phyloP scores from a whole-genome alignment of 2,113 vertebrate genomes.

The Caranx ignobilis region DNA sequence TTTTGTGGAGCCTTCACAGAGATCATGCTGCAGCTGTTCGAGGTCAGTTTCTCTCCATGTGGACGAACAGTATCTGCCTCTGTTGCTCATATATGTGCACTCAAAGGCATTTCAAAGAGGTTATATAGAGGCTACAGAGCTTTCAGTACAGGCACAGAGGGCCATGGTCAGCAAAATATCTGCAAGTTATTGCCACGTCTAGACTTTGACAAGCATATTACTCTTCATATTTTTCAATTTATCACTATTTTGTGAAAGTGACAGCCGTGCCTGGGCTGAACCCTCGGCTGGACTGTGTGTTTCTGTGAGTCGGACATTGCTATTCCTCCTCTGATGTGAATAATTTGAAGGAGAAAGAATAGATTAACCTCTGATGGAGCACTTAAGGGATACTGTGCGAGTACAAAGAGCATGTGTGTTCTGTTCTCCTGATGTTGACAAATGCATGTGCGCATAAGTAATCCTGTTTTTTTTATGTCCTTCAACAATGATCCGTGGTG shows the following conservation, averaged over 20 bases:
- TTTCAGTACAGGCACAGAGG: conserved; percentile 25
- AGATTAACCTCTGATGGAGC: conserved; percentile 41
- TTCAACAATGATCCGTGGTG: background rate
- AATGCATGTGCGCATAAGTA: conserved; percentile 3
- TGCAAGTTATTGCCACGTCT: conserved; percentile 30
- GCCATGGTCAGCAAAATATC: conserved; percentile 49
- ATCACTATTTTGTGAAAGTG: conserved; percentile 58
- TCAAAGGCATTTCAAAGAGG: conserved; percentile 37
- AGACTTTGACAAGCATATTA: conserved; percentile 59
- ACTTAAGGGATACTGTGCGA: background rate
- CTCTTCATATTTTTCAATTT: conserved; percentile 61
- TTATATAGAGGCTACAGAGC: conserved; percentile 16
- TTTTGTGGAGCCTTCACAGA: conserved; percentile 94
- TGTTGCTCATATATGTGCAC: conserved; percentile 2
- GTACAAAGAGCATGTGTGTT: background rate
- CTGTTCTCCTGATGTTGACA: background rate
- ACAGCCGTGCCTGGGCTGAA: conserved; percentile 20
- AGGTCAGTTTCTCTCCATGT: conserved; percentile 83
- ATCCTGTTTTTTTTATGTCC: background rate
- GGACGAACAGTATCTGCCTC: background rate
- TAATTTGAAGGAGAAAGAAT: conserved; percentile 38
- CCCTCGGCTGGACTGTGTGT: conserved; percentile 27
- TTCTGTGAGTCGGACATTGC: conserved; percentile 45
- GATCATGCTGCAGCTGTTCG: conserved; percentile 94
- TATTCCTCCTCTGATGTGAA: conserved; percentile 40